A percentile compares a stretch with the other conserved stretches of the same genome.
These are phyloP conservation scores for Cyphomyrmex costatus DNA, from an alignment of 1,140 invertebrate species.

Conservation along the genomic window DNA sequence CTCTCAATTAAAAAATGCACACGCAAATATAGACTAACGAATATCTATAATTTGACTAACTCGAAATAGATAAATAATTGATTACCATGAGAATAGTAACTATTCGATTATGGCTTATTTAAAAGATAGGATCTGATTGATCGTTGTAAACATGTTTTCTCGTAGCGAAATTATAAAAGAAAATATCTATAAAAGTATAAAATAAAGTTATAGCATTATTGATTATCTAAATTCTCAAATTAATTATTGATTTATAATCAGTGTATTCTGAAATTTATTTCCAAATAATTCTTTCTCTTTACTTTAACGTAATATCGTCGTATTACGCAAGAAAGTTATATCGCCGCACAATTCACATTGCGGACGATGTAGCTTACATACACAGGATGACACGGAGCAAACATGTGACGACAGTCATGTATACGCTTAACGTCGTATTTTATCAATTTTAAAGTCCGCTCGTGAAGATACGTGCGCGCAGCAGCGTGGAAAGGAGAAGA, in stretches of 20 bases:
- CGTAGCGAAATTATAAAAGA: background rate
- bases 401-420: constrained; percentile 21
- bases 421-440: constrained; percentile 55
- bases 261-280: constrained; percentile 1
- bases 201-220: background rate
- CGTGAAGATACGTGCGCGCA: constrained; percentile 27
- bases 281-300: background rate
- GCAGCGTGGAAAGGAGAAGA: background rate
- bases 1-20: background rate
- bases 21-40: background rate
- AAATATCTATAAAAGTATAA: background rate
- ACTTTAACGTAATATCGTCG: background rate
- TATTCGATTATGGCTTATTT: background rate
- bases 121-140: background rate
- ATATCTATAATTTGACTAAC: background rate
- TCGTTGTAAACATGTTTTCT: background rate
- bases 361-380: constrained; percentile 33
- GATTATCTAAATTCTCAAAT: background rate
- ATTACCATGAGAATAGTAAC: background rate
- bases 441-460: constrained; percentile 61
- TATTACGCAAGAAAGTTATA: constrained; percentile 16
- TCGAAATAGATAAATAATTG: background rate
- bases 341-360: constrained; percentile 9
- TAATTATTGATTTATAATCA: background rate
- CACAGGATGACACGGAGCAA: background rate